A percentile compares a stretch with the other conserved stretches of the same genome.
phyloP scores from a whole-genome alignment of 2,797 vertebrate genomes.

The Cyclopterus lumpus region DNA sequence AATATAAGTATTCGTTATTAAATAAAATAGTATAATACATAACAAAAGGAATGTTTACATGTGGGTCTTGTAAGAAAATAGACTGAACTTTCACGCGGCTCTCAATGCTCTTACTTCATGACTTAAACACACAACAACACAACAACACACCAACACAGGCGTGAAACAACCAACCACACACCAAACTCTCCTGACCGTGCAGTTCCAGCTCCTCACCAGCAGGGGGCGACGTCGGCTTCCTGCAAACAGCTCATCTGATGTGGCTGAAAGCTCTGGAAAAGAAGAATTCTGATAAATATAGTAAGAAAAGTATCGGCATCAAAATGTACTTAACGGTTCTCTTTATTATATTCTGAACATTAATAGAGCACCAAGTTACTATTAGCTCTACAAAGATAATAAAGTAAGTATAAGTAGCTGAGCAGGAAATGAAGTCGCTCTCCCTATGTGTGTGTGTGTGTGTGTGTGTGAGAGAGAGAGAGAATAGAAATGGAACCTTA shows the following conservation, averaged over 20 bases:
- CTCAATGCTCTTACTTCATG: neutral
- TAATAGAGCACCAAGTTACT: neutral
- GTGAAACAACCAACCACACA: neutral
- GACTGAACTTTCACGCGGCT: neutral
- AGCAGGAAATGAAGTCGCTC: too few species aligned
- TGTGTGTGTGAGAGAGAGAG: too few species aligned
- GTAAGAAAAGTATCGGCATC: too few species aligned
- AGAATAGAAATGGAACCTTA: too few species aligned
- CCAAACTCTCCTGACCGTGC: neutral
- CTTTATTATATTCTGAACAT: neutral
- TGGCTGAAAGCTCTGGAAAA: neutral
- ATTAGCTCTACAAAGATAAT: neutral
- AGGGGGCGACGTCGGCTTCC: slow-evolving; percentile 1
- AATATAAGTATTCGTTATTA: neutral
- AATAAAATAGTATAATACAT: neutral
- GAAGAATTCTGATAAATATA: neutral
- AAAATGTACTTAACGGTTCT: neutral
- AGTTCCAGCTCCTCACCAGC: neutral
- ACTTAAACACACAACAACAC: neutral
- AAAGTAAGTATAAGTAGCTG: too few species aligned
- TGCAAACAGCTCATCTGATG: too few species aligned
- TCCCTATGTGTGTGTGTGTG: too few species aligned
- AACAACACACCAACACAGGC: too few species aligned
- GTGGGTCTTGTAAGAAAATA: neutral
- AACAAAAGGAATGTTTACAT: neutral